phyloP scores from a whole-genome alignment of 1,140 invertebrate species.

The Reticulitermes speratus region DNA sequence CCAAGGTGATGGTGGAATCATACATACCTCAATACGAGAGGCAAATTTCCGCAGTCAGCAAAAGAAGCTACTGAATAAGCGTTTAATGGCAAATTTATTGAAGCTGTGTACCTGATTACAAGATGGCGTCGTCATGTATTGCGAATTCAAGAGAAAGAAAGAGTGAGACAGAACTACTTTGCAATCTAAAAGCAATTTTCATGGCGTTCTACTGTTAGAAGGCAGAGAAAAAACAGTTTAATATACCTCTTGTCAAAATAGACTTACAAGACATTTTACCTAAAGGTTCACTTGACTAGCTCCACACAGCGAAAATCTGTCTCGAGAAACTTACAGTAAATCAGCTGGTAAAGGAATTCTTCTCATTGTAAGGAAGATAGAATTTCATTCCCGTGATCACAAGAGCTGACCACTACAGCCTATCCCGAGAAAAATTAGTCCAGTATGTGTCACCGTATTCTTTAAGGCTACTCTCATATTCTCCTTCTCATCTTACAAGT shows the following conservation, averaged over 20 bases:
- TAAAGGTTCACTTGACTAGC: not conserved
- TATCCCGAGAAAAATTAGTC: no score
- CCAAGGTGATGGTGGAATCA: not conserved
- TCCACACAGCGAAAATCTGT: no score
- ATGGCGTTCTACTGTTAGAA: not conserved
- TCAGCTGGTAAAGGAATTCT: no score
- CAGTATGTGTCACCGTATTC: no score
- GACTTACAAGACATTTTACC: not conserved
- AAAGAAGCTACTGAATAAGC: not conserved
- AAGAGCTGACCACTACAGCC: no score
- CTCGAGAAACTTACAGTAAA: no score
- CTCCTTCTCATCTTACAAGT: no score
- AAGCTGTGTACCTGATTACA: not conserved
- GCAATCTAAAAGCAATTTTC: conserved; percentile 1
- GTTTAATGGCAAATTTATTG: not conserved
- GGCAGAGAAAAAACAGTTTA: not conserved
- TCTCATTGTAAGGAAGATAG: no score
- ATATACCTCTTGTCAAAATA: not conserved
- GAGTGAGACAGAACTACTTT: not conserved
- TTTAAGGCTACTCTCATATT: no score
- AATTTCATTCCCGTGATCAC: no score
- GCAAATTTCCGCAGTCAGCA: not conserved
- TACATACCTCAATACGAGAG: not conserved
- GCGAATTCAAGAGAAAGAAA: not conserved
- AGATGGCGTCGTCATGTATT: not conserved